phyloP scores from a whole-genome alignment of 1,140 invertebrate genomes.

The Ganaspis sp. region DNA sequence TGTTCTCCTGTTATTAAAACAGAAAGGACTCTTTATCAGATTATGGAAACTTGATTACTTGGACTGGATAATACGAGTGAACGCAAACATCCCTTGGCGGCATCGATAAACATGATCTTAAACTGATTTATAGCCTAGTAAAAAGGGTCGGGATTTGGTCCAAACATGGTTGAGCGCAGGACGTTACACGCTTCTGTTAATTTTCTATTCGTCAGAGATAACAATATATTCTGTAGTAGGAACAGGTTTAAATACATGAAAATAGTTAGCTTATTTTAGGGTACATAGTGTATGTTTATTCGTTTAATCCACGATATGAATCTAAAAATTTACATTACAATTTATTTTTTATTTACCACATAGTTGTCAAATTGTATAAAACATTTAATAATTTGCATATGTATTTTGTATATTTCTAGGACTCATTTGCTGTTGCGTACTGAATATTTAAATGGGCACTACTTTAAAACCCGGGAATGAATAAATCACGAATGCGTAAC shows the following conservation, averaged over 20 bases:
- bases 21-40: no score
- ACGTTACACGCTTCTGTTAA: background rate
- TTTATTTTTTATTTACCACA: no score
- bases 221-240: no score
- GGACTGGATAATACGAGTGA: background rate
- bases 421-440: background rate
- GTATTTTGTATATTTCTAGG: background rate
- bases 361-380: background rate
- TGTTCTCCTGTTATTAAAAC: no score
- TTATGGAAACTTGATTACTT: no score
- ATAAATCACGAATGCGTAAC: background rate
- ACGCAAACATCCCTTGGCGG: background rate
- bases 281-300: no score
- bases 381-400: background rate
- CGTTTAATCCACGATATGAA: no score
- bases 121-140: conserved; percentile 1
- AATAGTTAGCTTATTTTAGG: no score
- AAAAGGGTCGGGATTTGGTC: background rate
- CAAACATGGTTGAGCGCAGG: background rate
- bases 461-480: background rate
- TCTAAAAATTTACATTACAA: no score
- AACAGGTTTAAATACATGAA: no score
- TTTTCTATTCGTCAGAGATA: background rate
- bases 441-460: background rate
- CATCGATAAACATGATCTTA: conserved; percentile 7